Evolutionary conservation across 2,797 vertebrate species (phyloP).

Genomic region (Hydrocynus forskahlii): DNA sequence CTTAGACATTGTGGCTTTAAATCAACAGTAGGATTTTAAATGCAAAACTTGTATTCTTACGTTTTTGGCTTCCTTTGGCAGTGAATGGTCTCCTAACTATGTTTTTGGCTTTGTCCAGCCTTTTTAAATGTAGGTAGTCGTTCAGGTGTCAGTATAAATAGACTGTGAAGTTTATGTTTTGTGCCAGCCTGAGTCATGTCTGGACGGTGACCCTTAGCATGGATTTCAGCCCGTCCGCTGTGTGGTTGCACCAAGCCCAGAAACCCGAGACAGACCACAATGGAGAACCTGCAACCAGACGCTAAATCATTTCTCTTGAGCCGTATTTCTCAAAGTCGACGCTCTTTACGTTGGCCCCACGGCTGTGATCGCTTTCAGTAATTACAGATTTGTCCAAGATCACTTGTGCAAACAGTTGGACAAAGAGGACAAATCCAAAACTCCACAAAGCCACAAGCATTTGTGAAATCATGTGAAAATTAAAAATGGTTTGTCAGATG

Average conservation of each 20-base stretch:
- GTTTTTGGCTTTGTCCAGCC: not conserved
- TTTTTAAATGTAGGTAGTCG: not conserved
- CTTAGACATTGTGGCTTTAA: no score
- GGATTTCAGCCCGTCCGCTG: slow-evolving; percentile 39
- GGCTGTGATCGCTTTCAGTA: not conserved
- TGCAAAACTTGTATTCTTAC: no score
- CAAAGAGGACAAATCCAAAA: not conserved
- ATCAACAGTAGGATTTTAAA: no score
- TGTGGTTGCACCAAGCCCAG: slow-evolving; percentile 11
- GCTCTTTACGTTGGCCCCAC: not conserved
- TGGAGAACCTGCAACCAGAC: not conserved
- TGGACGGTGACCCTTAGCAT: slow-evolving; percentile 49
- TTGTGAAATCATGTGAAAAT: not conserved
- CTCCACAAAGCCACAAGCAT: not conserved
- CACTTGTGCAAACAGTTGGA: not conserved
- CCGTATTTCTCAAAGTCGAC: not conserved
- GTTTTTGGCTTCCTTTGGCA: no score
- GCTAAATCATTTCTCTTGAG: not conserved
- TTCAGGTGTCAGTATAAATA: slow-evolving; percentile 30
- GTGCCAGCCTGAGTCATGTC: slow-evolving; percentile 36
- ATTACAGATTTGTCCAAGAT: not conserved
- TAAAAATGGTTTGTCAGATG: not conserved
- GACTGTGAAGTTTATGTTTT: slow-evolving; percentile 21
- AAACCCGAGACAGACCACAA: slow-evolving; percentile 36
- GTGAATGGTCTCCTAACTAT: no score